phyloP scores from a whole-genome alignment of 53 echinoderm and acorn worm genomes.

The Antedon mediterranea region DNA sequence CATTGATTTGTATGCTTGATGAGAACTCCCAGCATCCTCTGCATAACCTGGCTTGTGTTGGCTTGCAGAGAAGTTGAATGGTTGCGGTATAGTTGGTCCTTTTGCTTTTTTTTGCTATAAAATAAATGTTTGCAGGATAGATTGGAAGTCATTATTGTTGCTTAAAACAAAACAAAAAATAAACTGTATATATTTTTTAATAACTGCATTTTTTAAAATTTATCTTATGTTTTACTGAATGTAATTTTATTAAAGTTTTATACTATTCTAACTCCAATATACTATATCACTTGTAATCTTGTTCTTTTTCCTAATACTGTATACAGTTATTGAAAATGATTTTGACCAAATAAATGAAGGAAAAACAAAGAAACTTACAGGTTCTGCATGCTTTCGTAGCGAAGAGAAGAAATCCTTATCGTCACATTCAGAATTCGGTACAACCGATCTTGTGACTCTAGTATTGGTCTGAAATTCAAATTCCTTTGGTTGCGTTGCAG shows the following conservation, averaged over 20 bases:
- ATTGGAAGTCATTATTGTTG: background rate
- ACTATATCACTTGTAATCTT: too few species aligned
- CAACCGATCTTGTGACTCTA: constrained; percentile 23
- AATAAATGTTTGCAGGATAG: background rate
- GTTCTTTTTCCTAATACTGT: too few species aligned
- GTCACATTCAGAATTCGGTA: background rate
- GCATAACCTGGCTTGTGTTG: constrained; percentile 25
- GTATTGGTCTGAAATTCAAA: constrained; percentile 70
- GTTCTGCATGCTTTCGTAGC: background rate
- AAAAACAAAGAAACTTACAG: background rate
- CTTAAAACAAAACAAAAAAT: background rate
- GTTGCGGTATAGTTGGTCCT: constrained; percentile 38
- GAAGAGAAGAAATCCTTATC: background rate
- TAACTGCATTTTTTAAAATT: too few species aligned
- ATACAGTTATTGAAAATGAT: too few species aligned
- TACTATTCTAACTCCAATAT: too few species aligned
- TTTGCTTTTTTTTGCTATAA: constrained; percentile 13
- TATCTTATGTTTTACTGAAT: too few species aligned
- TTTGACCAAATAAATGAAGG: too few species aligned
- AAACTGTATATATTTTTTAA: too few species aligned
- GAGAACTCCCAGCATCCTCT: constrained; percentile 1
- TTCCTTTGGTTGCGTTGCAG: constrained; percentile 40
- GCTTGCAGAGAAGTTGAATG: constrained; percentile 34
- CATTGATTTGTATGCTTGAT: constrained; percentile 26
- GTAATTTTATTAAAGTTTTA: too few species aligned